phyloP scores from a whole-genome alignment of 2,797 vertebrate species.

The Tamandua tetradactyla region DNA sequence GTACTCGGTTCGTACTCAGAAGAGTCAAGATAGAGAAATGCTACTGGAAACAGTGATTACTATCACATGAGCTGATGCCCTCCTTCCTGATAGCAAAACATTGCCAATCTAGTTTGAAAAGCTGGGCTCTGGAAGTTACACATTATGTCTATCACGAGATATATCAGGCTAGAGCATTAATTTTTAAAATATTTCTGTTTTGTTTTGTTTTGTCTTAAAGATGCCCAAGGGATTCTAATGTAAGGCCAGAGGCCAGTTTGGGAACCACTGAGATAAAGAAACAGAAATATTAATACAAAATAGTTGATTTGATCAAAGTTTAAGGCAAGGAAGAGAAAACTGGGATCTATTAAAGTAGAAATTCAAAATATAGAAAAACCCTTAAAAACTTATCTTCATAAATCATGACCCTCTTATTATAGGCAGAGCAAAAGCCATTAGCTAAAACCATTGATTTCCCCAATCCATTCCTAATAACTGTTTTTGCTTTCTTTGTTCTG shows the following conservation, averaged over 20 bases:
- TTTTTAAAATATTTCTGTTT: not conserved
- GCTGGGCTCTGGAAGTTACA: not conserved
- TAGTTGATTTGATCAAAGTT: not conserved
- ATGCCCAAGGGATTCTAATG: not conserved
- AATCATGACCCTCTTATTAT: not conserved
- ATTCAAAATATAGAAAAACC: constrained; percentile 2
- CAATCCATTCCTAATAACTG: not conserved
- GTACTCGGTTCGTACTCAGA: not conserved
- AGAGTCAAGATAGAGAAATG: not conserved
- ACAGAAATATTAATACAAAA: constrained; percentile 9
- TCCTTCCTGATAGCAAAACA: not conserved
- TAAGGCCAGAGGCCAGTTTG: not conserved
- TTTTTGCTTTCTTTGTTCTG: not conserved
- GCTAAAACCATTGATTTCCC: not conserved
- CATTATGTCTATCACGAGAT: not conserved
- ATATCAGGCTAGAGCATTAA: not conserved
- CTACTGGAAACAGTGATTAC: not conserved
- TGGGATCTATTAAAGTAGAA: not conserved
- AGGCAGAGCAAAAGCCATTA: not conserved
- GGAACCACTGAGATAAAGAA: not conserved
- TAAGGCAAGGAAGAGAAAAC: not conserved
- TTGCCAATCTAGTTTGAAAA: not conserved
- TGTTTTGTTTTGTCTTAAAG: not conserved
- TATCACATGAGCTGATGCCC: not conserved
- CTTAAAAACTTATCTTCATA: constrained; percentile 35